These are phyloP conservation scores for Hylomyscus alleni DNA, from an alignment of 2,797 vertebrate species.

Conservation along the genomic window DNA sequence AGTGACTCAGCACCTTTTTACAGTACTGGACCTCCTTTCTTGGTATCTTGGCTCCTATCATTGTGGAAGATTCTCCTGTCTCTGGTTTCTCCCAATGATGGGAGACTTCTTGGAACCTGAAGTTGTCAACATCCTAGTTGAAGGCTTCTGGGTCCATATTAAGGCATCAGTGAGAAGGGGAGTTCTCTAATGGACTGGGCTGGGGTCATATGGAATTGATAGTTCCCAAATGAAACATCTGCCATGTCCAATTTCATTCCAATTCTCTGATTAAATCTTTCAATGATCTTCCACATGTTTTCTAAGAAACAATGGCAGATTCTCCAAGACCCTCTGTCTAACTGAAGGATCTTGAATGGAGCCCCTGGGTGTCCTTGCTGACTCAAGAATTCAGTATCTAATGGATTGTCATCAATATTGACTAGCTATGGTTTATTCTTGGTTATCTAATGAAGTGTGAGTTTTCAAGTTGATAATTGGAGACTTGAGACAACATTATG, in stretches of 20 bases:
- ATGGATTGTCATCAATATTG: neutral
- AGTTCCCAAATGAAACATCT: neutral
- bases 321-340: neutral
- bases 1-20: neutral
- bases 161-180: neutral
- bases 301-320: neutral
- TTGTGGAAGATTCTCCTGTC: neutral
- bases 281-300: conserved; percentile 23
- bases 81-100: neutral
- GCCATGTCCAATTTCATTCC: rapidly evolving
- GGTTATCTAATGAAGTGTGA: neutral
- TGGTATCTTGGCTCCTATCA: neutral
- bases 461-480: neutral
- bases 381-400: neutral
- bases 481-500: neutral
- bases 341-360: neutral
- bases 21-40: neutral
- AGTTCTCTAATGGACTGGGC: neutral
- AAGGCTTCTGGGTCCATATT: neutral
- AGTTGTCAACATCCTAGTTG: rapidly evolving
- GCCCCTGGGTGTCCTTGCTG: neutral
- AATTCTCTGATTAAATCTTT: neutral
- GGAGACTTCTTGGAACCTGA: neutral
- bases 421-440: neutral
- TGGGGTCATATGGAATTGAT: neutral